Evolutionary conservation across 1,140 invertebrate genomes (phyloP), one percentile per base, ranked within the genome.

Genomic region (Gryllus bimaculatus): DNA sequence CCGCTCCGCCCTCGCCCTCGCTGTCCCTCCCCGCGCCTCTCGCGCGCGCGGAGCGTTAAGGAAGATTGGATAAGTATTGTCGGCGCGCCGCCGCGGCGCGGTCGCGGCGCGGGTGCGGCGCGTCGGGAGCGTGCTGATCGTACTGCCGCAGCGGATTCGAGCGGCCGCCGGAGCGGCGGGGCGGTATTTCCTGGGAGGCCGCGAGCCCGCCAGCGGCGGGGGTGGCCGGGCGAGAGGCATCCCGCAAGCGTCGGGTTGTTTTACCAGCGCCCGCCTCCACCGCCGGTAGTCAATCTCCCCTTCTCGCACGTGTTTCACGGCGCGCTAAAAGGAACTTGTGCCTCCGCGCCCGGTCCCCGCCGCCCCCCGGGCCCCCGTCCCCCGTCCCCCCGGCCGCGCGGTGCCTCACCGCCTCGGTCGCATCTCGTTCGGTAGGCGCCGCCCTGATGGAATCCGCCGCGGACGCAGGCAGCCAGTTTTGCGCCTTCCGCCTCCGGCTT

Each of bases 21-120:
- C 18, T 66, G n/a, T 7, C 54, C 18, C 10, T 66, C 54, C 54
- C 54, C 54, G 18, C 54, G 54, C 10, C 54, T 2, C 10, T 13
- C 54, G 10, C 8, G 54, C 54, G 18, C 54, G 54, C 54, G 26
- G 26, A 66, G 7, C 10, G 10, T 66, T 66, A 66, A 66, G 54
- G 54, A 66, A 66, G 54, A 66, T n/a, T 66, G 54, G 54, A 66
- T 66, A 66, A 66, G 54, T 66, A 66, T 66, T 66, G 54, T 66
- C 54, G 54, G 54, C 0, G 1, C 1, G 26, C 26, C 26, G 26
- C 26, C 26, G 26, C 26, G 26, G 26, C 26, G 26, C 26, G 26
- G 26, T n/a, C 26, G 26, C 26, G 26, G 26, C 26, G 26, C 26
- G 26, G 26, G 26, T 5, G 26, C 26, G 26, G 26, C 26, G 26